phyloP scores from a whole-genome alignment of 2,888 invertebrate species.

The Blera fallax region DNA sequence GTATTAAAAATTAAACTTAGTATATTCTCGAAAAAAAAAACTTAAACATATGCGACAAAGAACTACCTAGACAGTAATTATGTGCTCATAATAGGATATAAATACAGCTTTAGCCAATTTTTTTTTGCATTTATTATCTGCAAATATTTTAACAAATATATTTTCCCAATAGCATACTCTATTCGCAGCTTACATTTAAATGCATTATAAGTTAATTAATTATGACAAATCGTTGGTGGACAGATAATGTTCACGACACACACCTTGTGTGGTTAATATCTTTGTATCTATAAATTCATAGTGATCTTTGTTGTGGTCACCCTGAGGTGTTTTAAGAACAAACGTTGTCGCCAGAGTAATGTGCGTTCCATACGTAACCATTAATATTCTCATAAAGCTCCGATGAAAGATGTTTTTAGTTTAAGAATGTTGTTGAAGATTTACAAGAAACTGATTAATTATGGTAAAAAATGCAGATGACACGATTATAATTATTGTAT shows the following conservation, averaged over 20 bases:
- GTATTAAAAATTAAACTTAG: not conserved
- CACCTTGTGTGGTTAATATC: not conserved
- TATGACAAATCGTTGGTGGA: conserved; percentile 13
- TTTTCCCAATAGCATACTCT: not conserved
- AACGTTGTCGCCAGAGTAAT: conserved; percentile 4
- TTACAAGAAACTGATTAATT: conserved; percentile 6
- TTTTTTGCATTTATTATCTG: not conserved
- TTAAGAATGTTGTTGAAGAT: not conserved
- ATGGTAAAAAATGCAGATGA: not conserved
- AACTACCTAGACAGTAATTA: not conserved
- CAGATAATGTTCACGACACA: not conserved
- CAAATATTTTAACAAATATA: not conserved
- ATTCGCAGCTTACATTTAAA: not conserved
- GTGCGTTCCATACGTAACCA: not conserved
- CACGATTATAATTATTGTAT: not conserved
- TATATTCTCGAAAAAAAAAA: not conserved
- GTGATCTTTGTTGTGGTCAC: not conserved
- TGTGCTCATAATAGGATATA: not conserved
- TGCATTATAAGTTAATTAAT: conserved; percentile 18
- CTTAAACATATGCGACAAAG: not conserved
- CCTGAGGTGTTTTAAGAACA: conserved; percentile 3
- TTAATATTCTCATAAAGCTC: not conserved
- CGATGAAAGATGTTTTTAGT: conserved; percentile 9
- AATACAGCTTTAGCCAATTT: not conserved
- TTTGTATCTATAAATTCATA: not conserved